Base-by-base conservation (phyloP, 1,140 invertebrate genomes). In the Rhopalosiphum padi region DNA sequence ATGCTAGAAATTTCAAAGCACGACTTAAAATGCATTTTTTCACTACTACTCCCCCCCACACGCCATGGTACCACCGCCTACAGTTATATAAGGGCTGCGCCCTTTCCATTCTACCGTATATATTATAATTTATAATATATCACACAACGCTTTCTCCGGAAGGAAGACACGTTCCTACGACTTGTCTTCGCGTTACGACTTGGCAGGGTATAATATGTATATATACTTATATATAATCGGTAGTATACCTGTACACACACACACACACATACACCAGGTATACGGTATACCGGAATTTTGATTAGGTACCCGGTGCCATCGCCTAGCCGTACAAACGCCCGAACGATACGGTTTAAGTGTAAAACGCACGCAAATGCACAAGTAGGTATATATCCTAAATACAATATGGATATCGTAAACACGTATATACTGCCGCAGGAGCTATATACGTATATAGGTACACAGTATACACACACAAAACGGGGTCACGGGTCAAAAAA, bases 351-450 rank as follows among this genome's bases (percentile, higher is more conserved):
- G 60, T 43, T 90, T 89, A 53, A 85, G 83, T 85, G 88, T 85
- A 94, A 91, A 86, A 94, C 60, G 88, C 90, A 90, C 93, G 88
- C 88, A 15, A 90, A 53, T 77, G 88, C 55, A 68, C 25, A 37
- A 46, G 46, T 53, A 53, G 21, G 3, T 35, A 86, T n/a, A n/a
- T 43, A 25, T 51, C 83, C 86, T 30, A 48, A 48, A 87, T 37
- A 48, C 43, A 77, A 30, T 87, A 87, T 21, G n/a, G 15, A 85
- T 87, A 87, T 87, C 25, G 46, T 87, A 48, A 25, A 48, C 25
- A 87, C 46, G 37, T 77, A 77, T 77, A 86, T 23, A 41, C 25
- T 46, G 3, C 22, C 30, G 30, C 48, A 37, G n/a, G 30, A 3
- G 7, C 21, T 22, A 51, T 30, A n/a, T 35, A 86, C n/a, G 4